Base-by-base conservation (phyloP, 2,113 vertebrate genomes). In the Propithecus coquereli region DNA sequence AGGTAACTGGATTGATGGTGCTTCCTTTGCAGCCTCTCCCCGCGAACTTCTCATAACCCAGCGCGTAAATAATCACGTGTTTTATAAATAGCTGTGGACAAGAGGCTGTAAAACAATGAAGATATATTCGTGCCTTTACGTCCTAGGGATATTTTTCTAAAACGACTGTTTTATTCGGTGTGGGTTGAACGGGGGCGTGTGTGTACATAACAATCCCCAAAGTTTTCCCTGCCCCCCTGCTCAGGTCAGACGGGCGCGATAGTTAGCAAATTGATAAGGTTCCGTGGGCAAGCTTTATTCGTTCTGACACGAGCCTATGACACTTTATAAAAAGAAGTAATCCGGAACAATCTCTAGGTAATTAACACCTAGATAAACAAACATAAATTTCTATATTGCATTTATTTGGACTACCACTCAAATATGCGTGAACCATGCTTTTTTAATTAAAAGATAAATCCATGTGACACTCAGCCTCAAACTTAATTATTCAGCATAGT, bases 401-500 rank as follows among this genome's bases (percentile, higher is more conserved):
- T 99, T 99, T 99, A 99, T 99, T 99, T 99, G 99, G 99, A 99
- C 99, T 99, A 99, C 99, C 99, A 99, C 99, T 99, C 99, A 99
- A 99, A 99, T 99, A 99, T 99, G 99, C 99, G 99, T 99, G 99
- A 99, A 99, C 99, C 99, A 99, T 99, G 99, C 99, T 99, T 99
- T 99, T 99, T 99, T 99, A 99, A 99, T 99, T 99, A 99, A 99
- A 99, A 99, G 99, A 99, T 99, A 99, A 99, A 99, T 99, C 99
- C 99, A 99, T 99, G 99, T 99, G 99, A 99, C 99, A 99, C 99
- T 99, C 99, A 98, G 99, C 99, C 99, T 99, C 99, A 99, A 99
- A 99, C 99, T 99, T 99, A 99, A 99, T 99, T 99, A 99, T 99
- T 99, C 99, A 99, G 99, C 99, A 99, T 99, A 99, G 99, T 99